Percentiles rank a stretch among this genome's conserved stretches.
phyloP scores from a whole-genome alignment of 2,888 invertebrate genomes.

The Tetranychus piercei region DNA sequence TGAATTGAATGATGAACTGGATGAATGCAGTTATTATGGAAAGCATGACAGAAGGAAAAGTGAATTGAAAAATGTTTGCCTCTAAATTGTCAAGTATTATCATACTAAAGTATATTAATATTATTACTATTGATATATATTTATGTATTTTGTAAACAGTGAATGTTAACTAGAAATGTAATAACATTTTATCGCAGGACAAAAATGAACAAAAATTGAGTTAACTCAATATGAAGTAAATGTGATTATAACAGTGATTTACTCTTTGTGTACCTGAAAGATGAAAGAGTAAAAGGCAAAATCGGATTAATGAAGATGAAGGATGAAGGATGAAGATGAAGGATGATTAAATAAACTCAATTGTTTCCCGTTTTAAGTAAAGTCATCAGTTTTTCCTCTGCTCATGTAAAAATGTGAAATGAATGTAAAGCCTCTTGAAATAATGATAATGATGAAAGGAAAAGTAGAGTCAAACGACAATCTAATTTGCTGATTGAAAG shows the following conservation, averaged over 20 bases:
- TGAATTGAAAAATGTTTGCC: neutral
- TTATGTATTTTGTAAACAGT: too few species aligned
- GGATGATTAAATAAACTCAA: neutral
- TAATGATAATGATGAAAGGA: neutral
- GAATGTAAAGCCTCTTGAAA: neutral
- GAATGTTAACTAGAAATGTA: neutral
- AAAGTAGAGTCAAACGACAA: neutral
- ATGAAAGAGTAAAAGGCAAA: neutral
- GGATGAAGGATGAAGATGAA: neutral
- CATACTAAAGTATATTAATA: neutral
- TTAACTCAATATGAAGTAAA: neutral
- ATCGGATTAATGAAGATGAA: too few species aligned
- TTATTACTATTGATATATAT: neutral
- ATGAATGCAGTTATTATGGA: too few species aligned
- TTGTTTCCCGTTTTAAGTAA: neutral
- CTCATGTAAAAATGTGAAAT: too few species aligned
- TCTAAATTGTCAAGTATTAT: neutral
- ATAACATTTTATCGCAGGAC: neutral
- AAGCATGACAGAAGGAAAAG: too few species aligned
- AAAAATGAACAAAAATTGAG: neutral
- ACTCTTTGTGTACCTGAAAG: neutral
- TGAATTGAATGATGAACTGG: too few species aligned
- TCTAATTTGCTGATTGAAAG: neutral
- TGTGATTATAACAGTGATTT: neutral
- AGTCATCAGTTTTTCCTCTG: too few species aligned